Conservation (phyloP, 2,113 vertebrate genomes). For the Trogon melanurus region DNA sequence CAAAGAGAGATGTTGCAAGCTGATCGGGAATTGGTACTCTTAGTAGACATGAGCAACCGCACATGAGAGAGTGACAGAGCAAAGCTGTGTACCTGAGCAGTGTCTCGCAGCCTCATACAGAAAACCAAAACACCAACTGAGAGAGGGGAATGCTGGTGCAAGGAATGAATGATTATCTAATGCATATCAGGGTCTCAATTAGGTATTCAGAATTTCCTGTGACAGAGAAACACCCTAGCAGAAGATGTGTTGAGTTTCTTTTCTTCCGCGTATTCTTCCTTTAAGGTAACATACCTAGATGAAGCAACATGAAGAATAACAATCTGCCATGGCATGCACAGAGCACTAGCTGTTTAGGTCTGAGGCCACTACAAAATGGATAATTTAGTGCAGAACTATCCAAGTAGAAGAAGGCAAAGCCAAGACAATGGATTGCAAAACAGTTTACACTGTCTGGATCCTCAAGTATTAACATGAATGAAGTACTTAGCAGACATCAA, state of each 20-base stretch:
- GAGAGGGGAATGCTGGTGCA: neutral
- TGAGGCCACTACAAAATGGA: neutral
- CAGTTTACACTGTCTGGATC: neutral
- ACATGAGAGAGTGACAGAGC: neutral
- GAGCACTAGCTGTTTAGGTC: neutral
- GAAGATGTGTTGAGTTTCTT: neutral
- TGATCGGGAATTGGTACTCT: neutral
- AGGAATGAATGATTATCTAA: neutral
- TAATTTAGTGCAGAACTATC: neutral
- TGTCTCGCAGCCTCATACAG: neutral
- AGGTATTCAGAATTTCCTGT: neutral
- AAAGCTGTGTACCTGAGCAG: neutral
- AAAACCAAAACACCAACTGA: neutral
- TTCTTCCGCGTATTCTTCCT: neutral
- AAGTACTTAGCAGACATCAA: neutral
- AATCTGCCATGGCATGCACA: neutral
- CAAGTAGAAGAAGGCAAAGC: neutral
- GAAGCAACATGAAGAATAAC: neutral
- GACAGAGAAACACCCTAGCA: neutral
- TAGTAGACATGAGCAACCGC: neutral
- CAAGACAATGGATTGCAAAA: neutral
- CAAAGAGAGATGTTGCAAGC: neutral
- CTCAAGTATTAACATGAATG: neutral
- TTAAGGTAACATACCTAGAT: neutral
- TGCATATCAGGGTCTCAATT: neutral